A percentile compares a stretch with the other conserved stretches of the same genome.
Evolutionary conservation across 1,140 invertebrate genomes (phyloP).

Genomic region (Lepidurus couesii): DNA sequence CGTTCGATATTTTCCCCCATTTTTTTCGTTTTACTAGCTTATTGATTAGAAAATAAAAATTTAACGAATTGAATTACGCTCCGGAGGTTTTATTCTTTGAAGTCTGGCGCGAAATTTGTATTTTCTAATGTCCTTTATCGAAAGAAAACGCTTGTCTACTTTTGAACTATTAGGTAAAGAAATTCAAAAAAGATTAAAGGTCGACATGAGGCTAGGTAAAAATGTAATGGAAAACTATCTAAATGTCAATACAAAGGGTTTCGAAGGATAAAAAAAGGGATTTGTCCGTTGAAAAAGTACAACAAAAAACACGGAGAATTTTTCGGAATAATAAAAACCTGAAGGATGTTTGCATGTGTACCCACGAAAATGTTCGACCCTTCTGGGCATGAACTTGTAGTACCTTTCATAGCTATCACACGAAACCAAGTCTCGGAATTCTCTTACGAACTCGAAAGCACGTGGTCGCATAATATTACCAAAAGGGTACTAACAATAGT

Average conservation of each 20-base stretch:
- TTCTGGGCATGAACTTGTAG: not conserved
- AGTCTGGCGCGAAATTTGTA: too few species aligned
- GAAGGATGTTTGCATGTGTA: not conserved
- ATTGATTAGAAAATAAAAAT: not conserved
- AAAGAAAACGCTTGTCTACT: too few species aligned
- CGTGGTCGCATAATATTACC: not conserved
- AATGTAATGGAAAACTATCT: constrained; percentile 4
- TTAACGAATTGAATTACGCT: too few species aligned
- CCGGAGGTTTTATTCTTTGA: too few species aligned
- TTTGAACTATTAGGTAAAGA: too few species aligned
- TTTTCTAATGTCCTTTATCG: too few species aligned
- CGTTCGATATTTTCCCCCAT: too few species aligned
- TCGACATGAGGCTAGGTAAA: not conserved
- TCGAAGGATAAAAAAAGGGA: not conserved
- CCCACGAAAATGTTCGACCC: not conserved
- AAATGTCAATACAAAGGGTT: not conserved
- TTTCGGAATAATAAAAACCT: not conserved
- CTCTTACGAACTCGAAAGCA: not conserved
- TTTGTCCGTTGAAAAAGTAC: not conserved
- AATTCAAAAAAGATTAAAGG: not conserved
- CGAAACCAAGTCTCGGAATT: not conserved
- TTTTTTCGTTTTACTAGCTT: not conserved
- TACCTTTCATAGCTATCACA: not conserved
- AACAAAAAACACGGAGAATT: not conserved
- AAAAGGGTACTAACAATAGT: not conserved